Conservation (phyloP, 2,888 invertebrate species). For the Drosophila tanythrix region DNA sequence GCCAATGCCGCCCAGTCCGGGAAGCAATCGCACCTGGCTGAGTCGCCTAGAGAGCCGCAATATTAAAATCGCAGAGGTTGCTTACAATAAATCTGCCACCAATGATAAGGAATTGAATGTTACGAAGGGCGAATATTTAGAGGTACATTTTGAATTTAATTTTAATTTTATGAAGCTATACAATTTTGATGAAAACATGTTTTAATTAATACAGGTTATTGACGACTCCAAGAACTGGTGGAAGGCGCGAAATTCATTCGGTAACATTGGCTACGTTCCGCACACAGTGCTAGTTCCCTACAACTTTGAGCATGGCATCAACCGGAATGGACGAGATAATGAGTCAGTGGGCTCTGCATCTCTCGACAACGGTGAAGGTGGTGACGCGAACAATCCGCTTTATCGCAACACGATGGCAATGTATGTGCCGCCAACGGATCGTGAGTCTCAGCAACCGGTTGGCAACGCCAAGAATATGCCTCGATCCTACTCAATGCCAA, state of each 20-base stretch:
- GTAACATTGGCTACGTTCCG: slow-evolving; percentile 96
- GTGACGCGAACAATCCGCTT: slow-evolving; percentile 48
- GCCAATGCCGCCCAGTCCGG: slow-evolving; percentile 48
- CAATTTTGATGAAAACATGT: neutral
- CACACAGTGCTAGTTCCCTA: slow-evolving; percentile 95
- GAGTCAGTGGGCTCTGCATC: slow-evolving; percentile 75
- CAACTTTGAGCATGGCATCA: slow-evolving; percentile 79
- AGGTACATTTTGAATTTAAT: slow-evolving; percentile 87
- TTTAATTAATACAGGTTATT: slow-evolving; percentile 88
- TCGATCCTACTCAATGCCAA: slow-evolving; percentile 81
- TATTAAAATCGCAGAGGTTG: slow-evolving; percentile 93
- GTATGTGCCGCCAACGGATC: slow-evolving; percentile 61
- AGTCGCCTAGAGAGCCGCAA: slow-evolving; percentile 89
- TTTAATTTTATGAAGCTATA: too few species aligned
- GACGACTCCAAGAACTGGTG: slow-evolving; percentile 99
- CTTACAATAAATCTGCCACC: slow-evolving; percentile 97
- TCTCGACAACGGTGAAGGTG: slow-evolving; percentile 54
- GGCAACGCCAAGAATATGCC: slow-evolving; percentile 63
- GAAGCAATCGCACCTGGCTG: slow-evolving; percentile 87
- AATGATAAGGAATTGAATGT: slow-evolving; percentile 99
- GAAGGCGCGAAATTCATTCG: slow-evolving; percentile 95
- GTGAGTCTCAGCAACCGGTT: slow-evolving; percentile 63
- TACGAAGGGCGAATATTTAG: slow-evolving; percentile 96
- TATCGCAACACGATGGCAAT: slow-evolving; percentile 70
- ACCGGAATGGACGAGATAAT: slow-evolving; percentile 66